Evolutionary conservation across 1,140 invertebrate genomes (phyloP).

Genomic region (Drosophila truncata): DNA sequence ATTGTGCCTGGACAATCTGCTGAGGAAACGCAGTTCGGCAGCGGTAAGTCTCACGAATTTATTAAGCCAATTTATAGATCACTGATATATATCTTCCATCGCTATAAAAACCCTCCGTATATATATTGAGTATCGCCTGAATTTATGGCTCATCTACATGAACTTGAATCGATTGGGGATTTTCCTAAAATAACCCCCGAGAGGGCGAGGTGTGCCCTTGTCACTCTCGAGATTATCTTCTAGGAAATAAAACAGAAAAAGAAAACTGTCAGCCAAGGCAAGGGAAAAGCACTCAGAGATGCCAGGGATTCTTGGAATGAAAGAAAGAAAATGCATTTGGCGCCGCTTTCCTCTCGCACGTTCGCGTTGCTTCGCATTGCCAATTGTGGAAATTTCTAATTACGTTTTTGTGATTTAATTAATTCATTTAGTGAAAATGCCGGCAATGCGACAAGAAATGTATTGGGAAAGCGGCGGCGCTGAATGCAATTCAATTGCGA

Average conservation of each 20-base stretch:
- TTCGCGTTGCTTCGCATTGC: slow-evolving; percentile 40
- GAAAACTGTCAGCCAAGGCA: slow-evolving; percentile 4
- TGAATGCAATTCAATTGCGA: slow-evolving; percentile 14
- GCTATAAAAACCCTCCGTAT: background rate
- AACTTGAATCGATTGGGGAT: slow-evolving; percentile 39
- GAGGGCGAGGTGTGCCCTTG: slow-evolving; percentile 23
- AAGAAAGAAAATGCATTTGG: slow-evolving; percentile 61
- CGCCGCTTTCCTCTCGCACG: slow-evolving; percentile 63
- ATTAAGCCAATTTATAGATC: background rate
- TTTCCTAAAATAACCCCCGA: slow-evolving; percentile 17
- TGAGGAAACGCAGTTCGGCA: slow-evolving; percentile 78
- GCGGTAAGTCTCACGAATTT: slow-evolving; percentile 65
- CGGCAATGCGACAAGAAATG: slow-evolving; percentile 62
- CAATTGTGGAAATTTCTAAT: slow-evolving; percentile 78
- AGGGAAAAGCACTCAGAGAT: slow-evolving; percentile 27
- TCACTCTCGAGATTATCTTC: slow-evolving; percentile 22
- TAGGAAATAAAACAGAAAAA: slow-evolving; percentile 18
- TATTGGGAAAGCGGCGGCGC: slow-evolving; percentile 38
- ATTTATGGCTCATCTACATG: slow-evolving; percentile 28
- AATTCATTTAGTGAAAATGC: slow-evolving; percentile 81
- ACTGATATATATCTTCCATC: background rate
- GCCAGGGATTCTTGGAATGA: slow-evolving; percentile 71
- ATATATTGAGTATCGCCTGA: background rate
- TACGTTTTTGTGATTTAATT: slow-evolving; percentile 81
- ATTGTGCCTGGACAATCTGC: slow-evolving; percentile 91